Evolutionary conservation across 2,113 vertebrate genomes (phyloP), one percentile per base, ranked within the genome.

Genomic region (Silurus asotus): DNA sequence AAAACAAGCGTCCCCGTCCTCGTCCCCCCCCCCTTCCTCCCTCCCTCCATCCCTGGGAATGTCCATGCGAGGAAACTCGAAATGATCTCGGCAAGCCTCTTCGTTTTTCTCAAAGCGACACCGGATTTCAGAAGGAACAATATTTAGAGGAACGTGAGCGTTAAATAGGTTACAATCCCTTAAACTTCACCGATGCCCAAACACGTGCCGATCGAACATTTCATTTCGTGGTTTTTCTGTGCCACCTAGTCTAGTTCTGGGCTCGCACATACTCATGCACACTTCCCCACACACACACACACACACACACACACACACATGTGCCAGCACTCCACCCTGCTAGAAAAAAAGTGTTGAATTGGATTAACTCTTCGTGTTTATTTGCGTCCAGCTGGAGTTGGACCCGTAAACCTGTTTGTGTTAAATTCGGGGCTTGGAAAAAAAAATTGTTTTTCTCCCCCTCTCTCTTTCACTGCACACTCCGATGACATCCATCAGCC

Each of bases 361-460:
- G 67, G 69, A 83, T 83, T 45, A 83, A 83, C 28, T 83, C 67
- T 58, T 83, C 5, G 20, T 83, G 82, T 83, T 83, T 83, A 83
- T 83, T 83, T 83, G 67, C 48, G 67, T 83, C 82, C 82, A 83
- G 82, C 82, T 83, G 82, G 82, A 83, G 17, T 58, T 72, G 67
- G 82, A 51, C 82, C 74, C 67, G 28, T 83, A 74, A 83, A 83
- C 67, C 67, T 83, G 67, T 72, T 83, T 83, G 67, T 74, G 53
- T 83, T 72, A 49, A 83, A 83, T 83, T 70, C 81, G 5, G 28
- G 25, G 53, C 64, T 72, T 62, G 62, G 49, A 55, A 37, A 37
- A 37, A 37, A 37, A 37, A 25, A 2, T 23, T 17, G 25, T 51
- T 77, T 55, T 76, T 53, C 55, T 37, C 37, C 37, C 37, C 37